phyloP scores from a whole-genome alignment of 2,113 vertebrate species.

The Tretioscincus oriximinensis region DNA sequence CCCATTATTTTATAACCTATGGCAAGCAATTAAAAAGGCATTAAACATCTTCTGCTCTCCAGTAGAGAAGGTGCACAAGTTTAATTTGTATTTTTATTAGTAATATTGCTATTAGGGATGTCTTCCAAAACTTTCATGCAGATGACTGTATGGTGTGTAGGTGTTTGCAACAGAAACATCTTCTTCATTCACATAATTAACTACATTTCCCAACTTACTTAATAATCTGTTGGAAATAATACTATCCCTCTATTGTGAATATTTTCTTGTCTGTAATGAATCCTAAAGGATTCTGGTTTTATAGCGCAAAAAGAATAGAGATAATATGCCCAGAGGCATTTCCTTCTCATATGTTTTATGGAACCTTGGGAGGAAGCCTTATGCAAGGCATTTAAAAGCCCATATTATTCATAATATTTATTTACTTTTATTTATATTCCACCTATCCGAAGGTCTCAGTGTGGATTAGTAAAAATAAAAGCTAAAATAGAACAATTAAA shows the following conservation, averaged over 20 bases:
- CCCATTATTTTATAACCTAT: background rate
- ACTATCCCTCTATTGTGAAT: background rate
- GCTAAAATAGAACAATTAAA: no score
- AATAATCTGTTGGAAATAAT: conserved; percentile 13
- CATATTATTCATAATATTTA: background rate
- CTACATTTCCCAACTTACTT: background rate
- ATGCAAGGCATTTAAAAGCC: background rate
- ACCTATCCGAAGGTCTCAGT: no score
- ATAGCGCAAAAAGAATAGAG: background rate
- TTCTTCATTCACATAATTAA: conserved; percentile 13
- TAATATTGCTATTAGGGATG: background rate
- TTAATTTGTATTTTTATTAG: background rate
- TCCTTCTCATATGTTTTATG: background rate
- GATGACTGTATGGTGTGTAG: background rate
- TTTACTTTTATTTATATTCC: no score
- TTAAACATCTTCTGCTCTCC: conserved; percentile 12
- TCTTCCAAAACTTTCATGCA: background rate
- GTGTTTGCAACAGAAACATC: conserved; percentile 18
- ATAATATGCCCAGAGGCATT: background rate
- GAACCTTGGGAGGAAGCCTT: background rate
- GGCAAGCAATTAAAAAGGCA: conserved; percentile 15
- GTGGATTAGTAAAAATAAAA: no score
- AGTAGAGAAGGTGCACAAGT: background rate
- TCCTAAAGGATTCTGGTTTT: conserved; percentile 1
- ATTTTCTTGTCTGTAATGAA: background rate